These are phyloP conservation scores for Lordiphosa fenestrarum DNA, from an alignment of 2,888 invertebrate genomes.

Conservation along the genomic window DNA sequence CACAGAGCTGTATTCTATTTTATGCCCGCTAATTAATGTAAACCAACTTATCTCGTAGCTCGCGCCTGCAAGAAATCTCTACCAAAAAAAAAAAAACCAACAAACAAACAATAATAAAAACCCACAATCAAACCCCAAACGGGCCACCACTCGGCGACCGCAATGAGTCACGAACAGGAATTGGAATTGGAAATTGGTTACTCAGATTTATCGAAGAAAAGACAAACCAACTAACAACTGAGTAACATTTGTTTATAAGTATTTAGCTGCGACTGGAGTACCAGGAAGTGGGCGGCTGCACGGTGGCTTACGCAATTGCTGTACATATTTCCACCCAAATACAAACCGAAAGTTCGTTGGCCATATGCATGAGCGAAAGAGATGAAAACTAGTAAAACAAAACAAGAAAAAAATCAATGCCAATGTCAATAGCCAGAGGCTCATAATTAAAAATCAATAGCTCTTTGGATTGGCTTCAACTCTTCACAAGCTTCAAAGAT, in stretches of 20 bases:
- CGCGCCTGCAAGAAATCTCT: not conserved
- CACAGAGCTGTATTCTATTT: too few relatives aligned
- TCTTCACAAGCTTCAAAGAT: not conserved
- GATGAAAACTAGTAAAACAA: not conserved
- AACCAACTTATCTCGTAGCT: not conserved
- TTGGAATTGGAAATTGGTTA: constrained; percentile 47
- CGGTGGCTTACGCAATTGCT: too few relatives aligned
- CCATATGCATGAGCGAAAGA: constrained; percentile 21
- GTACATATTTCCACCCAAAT: not conserved
- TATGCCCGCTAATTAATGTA: not conserved
- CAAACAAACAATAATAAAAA: not conserved
- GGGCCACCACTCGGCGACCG: constrained; percentile 26
- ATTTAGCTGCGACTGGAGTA: constrained; percentile 2
- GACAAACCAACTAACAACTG: constrained; percentile 7
- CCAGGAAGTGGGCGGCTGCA: not conserved
- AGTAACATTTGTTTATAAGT: constrained; percentile 19
- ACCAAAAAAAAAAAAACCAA: constrained; percentile 6
- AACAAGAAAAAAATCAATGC: constrained; percentile 44
- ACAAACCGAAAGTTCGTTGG: constrained; percentile 40
- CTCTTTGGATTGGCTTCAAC: constrained; percentile 5
- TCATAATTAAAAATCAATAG: constrained; percentile 58
- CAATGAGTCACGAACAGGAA: constrained; percentile 68
- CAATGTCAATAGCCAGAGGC: constrained; percentile 46
- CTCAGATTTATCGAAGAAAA: constrained; percentile 37
- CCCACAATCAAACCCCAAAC: constrained; percentile 4